Evolutionary conservation across 2,113 vertebrate genomes (phyloP).

Genomic region (Pedetes capensis): DNA sequence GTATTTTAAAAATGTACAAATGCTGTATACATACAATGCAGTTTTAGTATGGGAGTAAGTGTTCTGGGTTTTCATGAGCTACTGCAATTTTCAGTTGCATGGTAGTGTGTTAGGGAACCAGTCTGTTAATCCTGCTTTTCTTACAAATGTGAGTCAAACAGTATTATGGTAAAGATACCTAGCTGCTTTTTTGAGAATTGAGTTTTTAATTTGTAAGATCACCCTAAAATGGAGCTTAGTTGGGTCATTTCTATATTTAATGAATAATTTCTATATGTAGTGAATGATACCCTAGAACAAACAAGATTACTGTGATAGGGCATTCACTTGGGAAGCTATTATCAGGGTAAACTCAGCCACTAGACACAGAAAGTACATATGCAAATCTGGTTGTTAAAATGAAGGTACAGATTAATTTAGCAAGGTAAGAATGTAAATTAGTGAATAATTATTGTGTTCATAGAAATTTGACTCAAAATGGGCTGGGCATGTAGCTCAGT

Average conservation of each 20-base stretch:
- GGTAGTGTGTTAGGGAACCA: background rate
- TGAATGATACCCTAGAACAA: conserved; percentile 1
- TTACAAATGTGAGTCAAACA: background rate
- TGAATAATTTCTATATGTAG: background rate
- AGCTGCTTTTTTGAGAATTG: background rate
- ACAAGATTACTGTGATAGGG: conserved; percentile 14
- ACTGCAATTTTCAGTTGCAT: background rate
- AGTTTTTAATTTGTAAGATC: conserved; percentile 49
- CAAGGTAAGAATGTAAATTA: background rate
- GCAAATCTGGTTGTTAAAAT: background rate
- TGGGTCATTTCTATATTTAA: background rate
- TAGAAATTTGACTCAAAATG: conserved; percentile 14
- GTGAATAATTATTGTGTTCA: background rate
- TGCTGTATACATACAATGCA: background rate
- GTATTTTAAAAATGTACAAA: conserved; percentile 4
- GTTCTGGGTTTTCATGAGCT: background rate
- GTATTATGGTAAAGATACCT: background rate
- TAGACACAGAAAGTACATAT: background rate
- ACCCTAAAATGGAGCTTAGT: conserved; percentile 2
- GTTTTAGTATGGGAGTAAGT: background rate
- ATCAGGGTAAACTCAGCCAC: background rate
- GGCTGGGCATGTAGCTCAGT: background rate
- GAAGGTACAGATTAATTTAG: background rate
- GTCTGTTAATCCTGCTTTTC: background rate
- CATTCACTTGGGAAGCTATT: conserved; percentile 39